These are phyloP conservation scores for Conopomorpha cramerella DNA, from an alignment of 1,140 invertebrate species.

Conservation along the genomic window DNA sequence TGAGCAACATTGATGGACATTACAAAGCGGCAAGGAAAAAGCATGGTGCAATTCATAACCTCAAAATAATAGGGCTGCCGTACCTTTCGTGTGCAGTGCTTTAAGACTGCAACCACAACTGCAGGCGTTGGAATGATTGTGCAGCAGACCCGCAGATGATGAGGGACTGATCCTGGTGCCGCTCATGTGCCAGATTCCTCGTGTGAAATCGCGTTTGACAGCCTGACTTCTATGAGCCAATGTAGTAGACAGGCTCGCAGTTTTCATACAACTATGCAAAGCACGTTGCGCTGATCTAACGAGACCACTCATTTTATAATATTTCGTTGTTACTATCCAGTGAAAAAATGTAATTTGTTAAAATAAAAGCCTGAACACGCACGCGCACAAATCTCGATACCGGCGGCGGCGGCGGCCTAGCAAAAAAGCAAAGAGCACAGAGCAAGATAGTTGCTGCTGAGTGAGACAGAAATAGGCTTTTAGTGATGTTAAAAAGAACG, in stretches of 20 bases:
- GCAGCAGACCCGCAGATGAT: conserved; percentile 24
- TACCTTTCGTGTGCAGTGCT: conserved; percentile 73
- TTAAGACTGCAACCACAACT: conserved; percentile 65
- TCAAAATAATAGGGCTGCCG: conserved; percentile 18
- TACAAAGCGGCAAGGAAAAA: conserved; percentile 5
- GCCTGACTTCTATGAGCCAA: conserved; percentile 46
- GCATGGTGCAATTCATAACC: conserved; percentile 44
- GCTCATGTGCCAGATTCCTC: conserved; percentile 73
- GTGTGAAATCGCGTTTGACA: conserved; percentile 65
- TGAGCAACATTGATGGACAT: not conserved
- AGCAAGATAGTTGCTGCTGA: too few species aligned
- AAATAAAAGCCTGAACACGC: too few species aligned
- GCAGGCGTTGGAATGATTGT: conserved; percentile 58
- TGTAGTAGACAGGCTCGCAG: conserved; percentile 47
- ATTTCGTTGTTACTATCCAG: too few species aligned
- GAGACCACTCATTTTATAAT: conserved; percentile 69
- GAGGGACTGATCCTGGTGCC: conserved; percentile 32
- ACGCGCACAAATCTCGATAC: too few species aligned
- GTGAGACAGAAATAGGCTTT: too few species aligned
- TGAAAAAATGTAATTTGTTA: too few species aligned
- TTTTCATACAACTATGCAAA: conserved; percentile 48
- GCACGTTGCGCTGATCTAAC: conserved; percentile 63
- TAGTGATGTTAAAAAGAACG: too few species aligned
- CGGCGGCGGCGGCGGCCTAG: too few species aligned
- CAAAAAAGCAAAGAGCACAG: too few species aligned